Percentiles rank a stretch among this genome's conserved stretches.
Conservation (phyloP, 2,113 vertebrate genomes). For the Falco punctatus region DNA sequence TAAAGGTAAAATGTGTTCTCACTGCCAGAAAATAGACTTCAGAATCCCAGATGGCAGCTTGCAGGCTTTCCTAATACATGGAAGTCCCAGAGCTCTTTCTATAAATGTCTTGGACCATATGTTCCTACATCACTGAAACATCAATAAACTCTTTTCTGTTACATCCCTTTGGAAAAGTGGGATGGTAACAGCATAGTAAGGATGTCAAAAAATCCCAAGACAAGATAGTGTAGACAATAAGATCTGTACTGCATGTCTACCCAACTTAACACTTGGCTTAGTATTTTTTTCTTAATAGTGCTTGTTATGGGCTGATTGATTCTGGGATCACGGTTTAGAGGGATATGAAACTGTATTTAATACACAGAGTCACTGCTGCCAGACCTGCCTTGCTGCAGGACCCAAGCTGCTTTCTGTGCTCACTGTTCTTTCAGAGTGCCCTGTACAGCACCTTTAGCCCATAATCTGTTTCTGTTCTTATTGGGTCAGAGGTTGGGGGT, state of each 20-base stretch:
- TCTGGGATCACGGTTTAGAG: not conserved
- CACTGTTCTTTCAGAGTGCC: too few relatives aligned
- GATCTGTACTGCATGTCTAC: not conserved
- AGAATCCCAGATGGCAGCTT: conserved; percentile 12
- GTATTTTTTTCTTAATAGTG: not conserved
- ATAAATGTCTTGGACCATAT: conserved; percentile 32
- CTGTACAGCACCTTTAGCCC: not conserved
- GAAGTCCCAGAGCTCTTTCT: conserved; percentile 9
- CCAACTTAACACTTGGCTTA: not conserved
- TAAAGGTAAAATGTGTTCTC: not conserved
- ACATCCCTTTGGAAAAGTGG: not conserved
- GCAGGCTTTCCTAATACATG: not conserved
- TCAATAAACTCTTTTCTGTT: not conserved
- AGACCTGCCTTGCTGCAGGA: not conserved
- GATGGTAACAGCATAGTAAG: not conserved
- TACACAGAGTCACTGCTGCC: not conserved
- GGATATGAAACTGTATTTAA: not conserved
- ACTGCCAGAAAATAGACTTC: not conserved
- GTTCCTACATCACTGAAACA: not conserved
- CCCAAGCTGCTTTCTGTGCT: not conserved
- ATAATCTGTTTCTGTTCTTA: not conserved
- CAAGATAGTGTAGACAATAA: not conserved
- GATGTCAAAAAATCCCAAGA: not conserved
- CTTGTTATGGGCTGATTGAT: not conserved
- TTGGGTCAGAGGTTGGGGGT: not conserved